Percentiles rank a stretch among this genome's conserved stretches.
phyloP scores from a whole-genome alignment of 2,888 invertebrate genomes.

The Drosophila nr. medialis region DNA sequence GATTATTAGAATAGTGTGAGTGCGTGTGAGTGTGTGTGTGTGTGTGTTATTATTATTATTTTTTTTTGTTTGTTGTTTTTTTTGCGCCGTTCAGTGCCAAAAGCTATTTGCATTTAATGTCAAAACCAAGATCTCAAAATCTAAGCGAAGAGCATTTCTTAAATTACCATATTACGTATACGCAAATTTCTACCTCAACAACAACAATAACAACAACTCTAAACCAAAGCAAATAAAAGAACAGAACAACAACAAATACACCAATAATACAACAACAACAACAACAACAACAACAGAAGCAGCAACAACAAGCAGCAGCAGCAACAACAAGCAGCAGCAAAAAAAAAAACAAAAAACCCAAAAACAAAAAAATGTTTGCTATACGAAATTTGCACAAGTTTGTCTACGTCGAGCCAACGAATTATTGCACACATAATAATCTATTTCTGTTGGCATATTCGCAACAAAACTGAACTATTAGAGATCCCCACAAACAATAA shows the following conservation, averaged over 20 bases:
- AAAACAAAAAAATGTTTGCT: slow-evolving; percentile 45
- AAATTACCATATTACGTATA: slow-evolving; percentile 54
- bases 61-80: slow-evolving; percentile 20
- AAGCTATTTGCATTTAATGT: slow-evolving; percentile 53
- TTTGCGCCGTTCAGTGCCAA: slow-evolving; percentile 24
- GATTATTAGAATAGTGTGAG: slow-evolving; percentile 21
- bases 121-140: slow-evolving; percentile 51
- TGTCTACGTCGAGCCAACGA: slow-evolving; percentile 19
- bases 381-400: slow-evolving; percentile 31
- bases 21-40: slow-evolving; percentile 31
- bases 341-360: slow-evolving; percentile 6
- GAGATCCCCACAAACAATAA: slow-evolving; percentile 1
- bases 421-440: slow-evolving; percentile 42
- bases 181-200: slow-evolving; percentile 45
- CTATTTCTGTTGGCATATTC: slow-evolving; percentile 33
- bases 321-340: slow-evolving; percentile 8
- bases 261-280: slow-evolving; percentile 1
- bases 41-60: slow-evolving; percentile 14
- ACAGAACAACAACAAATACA: slow-evolving; percentile 24
- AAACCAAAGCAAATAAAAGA: slow-evolving; percentile 37
- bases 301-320: slow-evolving; percentile 23
- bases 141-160: slow-evolving; percentile 39
- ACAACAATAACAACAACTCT: slow-evolving; percentile 1
- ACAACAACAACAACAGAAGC: slow-evolving; percentile 3
- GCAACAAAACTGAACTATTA: slow-evolving; percentile 41